Evolutionary conservation across 2,113 vertebrate species (phyloP), one percentile per base, ranked within the genome.

Genomic region (Ctenomys sociabilis): DNA sequence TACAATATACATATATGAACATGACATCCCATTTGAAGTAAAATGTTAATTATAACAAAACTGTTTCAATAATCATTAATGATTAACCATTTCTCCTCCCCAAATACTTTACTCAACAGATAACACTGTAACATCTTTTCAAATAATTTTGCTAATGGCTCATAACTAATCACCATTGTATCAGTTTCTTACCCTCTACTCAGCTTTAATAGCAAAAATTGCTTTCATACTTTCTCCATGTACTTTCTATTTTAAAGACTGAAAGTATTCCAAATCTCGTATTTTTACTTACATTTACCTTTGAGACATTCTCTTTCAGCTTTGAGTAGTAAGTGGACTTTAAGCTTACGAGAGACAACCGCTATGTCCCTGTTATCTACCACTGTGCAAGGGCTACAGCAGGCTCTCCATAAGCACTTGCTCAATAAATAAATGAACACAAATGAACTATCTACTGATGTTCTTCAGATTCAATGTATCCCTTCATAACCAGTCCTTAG

Each of bases 181-280:
- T 40, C 26, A 68, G 54, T 64, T 37, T 85, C 24, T 75, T 37
- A 35, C 19, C 88, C 52, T 77, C n/a, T 66, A 21, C 32, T 81
- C 45, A 73, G 57, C 14, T 83, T 84, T n/a, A 61, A 37, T 11
- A 9, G 24, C 21, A 84, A 45, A 45, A 0, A 40, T 3, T n/a
- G 35, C 57, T 90, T 81, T 49, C n/a, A 75, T 19, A 32, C 59
- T 85, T 87, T 43, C 52, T 43, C 72, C 26, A 68, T 43, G 14
- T 64, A 78, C 35, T 88, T 72, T 72, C 19, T 35, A 35, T 80
- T 96, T 89, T 81, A 82, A 81, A 94, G 83, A 10, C 19, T 80
- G 40, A 93, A 92, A 75, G 45, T 17, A 75, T 40, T 92, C 75
- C 91, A 66, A 40, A 86, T 64, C 28, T 81, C 40, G 40, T 16